Conservation (phyloP, 2,797 vertebrate genomes). For the Sitta carolinensis region DNA sequence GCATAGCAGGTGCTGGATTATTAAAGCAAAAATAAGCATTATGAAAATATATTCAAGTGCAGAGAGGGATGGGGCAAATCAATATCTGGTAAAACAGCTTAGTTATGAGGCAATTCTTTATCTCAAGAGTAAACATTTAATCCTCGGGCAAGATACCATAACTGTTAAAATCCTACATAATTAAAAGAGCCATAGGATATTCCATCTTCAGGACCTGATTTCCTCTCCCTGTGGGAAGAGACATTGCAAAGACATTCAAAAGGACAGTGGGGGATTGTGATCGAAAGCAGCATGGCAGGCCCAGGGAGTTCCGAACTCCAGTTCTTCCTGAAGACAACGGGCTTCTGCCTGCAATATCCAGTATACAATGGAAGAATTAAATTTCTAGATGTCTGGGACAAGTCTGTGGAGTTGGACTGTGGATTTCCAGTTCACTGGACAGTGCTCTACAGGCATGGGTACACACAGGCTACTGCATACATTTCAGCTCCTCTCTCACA, state of each 20-base stretch:
- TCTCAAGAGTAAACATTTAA: background rate
- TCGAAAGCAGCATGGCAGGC: background rate
- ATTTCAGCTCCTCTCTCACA: background rate
- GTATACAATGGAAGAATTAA: background rate
- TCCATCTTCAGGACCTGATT: background rate
- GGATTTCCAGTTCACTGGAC: background rate
- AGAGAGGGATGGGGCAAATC: background rate
- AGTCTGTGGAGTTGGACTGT: background rate
- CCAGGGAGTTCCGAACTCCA: background rate
- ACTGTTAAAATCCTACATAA: background rate
- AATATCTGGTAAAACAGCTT: background rate
- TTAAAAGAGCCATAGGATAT: background rate
- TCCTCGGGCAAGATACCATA: background rate
- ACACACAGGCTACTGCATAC: background rate
- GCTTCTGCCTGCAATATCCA: background rate
- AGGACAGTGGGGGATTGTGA: background rate
- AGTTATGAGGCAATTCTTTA: background rate
- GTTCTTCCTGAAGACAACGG: background rate
- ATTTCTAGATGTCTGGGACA: background rate
- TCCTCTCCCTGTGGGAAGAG: background rate
- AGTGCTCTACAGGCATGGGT: background rate
- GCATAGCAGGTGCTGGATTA: background rate
- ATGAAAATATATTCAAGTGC: background rate
- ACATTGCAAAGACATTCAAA: background rate
- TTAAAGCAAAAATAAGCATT: constrained; percentile 6